Percentiles rank a stretch among this genome's conserved stretches.
Evolutionary conservation across 1,140 invertebrate genomes (phyloP).

Genomic region (roundworm (Caenorhabditis elegans)): WBcel235 BX284604.4:7336501-7337000

Average conservation of each 20-base stretch:
- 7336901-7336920: not conserved
- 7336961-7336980: not conserved
- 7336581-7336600: not conserved
- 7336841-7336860: not conserved
- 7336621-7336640: not conserved
- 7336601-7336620: not conserved
- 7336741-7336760: not conserved
- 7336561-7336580: not conserved
- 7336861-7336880: not conserved
- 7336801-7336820: not conserved
- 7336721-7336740: not conserved
- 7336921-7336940: not conserved
- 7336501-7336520: too few relatives aligned
- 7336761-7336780: not conserved
- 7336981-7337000: constrained; percentile 5
- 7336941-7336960: not conserved
- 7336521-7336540: not conserved
- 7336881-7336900: not conserved
- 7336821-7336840: not conserved
- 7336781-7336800: not conserved
- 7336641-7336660: not conserved
- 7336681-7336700: not conserved
- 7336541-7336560: constrained; percentile 13
- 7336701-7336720: not conserved
- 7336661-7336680: not conserved